Conservation (phyloP, 2,888 invertebrate species). For the Hypena proboscidalis region DNA sequence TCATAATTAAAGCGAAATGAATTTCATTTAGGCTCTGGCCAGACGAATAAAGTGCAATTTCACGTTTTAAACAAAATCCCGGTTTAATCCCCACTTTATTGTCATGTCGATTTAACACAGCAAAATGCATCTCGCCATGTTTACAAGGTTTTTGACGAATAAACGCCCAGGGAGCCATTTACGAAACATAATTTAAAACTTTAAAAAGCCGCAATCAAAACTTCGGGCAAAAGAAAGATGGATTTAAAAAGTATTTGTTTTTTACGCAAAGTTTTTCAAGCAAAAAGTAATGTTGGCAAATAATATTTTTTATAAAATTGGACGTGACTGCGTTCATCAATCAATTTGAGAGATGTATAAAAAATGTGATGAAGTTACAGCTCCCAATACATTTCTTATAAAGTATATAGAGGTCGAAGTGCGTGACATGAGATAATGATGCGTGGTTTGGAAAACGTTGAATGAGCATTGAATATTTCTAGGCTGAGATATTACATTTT, state of each 20-base stretch:
- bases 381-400: no score
- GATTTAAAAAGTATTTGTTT: conserved; percentile 9
- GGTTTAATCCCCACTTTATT: conserved; percentile 48
- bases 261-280: conserved; percentile 3
- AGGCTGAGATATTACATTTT: conserved; percentile 11
- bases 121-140: conserved; percentile 28
- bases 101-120: conserved; percentile 29
- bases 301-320: conserved; percentile 20
- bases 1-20: conserved; percentile 25
- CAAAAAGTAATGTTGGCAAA: conserved; percentile 11
- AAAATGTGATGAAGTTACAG: conserved; percentile 20
- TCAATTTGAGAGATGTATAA: conserved; percentile 22
- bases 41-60: conserved; percentile 47
- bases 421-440: no score
- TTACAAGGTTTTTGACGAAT: conserved; percentile 24
- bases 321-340: conserved; percentile 27
- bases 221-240: conserved; percentile 12
- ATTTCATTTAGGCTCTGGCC: conserved; percentile 30
- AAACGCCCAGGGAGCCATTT: conserved; percentile 15
- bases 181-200: conserved; percentile 12
- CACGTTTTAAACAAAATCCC: conserved; percentile 47
- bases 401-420: no score
- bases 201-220: conserved; percentile 26
- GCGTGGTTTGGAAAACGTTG: no score
- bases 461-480: no score